phyloP scores from a whole-genome alignment of 2,113 vertebrate genomes.

The Gulo gulo region DNA sequence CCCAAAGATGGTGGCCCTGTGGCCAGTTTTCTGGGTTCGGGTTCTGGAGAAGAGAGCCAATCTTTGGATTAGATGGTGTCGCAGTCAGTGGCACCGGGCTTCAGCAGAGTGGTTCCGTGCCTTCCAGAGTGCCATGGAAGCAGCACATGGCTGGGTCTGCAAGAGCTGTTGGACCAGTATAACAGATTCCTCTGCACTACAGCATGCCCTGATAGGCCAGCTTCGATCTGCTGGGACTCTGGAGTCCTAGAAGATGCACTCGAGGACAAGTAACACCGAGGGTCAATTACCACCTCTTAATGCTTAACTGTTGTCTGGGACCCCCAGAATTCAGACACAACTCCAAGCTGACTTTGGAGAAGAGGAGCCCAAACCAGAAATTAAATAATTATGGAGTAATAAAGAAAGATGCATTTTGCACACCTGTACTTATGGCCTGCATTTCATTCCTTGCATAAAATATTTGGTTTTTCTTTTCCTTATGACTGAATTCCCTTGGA shows the following conservation, averaged over 20 bases:
- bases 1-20: not conserved
- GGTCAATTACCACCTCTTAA: not conserved
- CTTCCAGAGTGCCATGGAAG: not conserved
- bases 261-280: not conserved
- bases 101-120: not conserved
- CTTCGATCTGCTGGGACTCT: not conserved
- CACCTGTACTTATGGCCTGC: constrained; percentile 44
- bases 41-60: not conserved
- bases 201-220: not conserved
- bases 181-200: rapidly evolving
- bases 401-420: constrained; percentile 38
- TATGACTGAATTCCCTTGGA: constrained; percentile 25
- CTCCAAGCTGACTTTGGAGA: not conserved
- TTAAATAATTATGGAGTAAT: constrained; percentile 43
- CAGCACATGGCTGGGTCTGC: not conserved
- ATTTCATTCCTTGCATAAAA: constrained; percentile 42
- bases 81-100: not conserved
- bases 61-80: not conserved
- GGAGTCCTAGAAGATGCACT: not conserved
- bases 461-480: constrained; percentile 59
- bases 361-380: not conserved
- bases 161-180: not conserved
- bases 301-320: not conserved
- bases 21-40: not conserved
- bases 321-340: not conserved